Percentiles rank a stretch among this genome's conserved stretches.
Conservation (phyloP, 2,888 invertebrate species). For the Plagiodera versicolora region DNA sequence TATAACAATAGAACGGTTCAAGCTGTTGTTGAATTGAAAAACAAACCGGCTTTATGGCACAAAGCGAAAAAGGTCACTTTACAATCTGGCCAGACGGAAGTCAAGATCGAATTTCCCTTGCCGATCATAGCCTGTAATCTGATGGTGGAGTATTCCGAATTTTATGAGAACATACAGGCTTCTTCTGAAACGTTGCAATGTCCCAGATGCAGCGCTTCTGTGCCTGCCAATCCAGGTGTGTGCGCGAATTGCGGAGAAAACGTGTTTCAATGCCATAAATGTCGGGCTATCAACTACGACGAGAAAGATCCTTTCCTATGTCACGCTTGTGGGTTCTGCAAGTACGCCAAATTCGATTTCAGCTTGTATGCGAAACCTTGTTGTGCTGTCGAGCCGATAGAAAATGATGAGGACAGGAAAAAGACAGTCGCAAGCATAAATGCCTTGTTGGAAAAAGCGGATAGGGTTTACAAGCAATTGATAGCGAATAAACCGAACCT, state of each 20-base stretch:
- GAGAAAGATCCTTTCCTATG: conserved; percentile 99
- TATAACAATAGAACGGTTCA: conserved; percentile 96
- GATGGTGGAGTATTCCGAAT: conserved; percentile 98
- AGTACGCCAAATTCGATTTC: conserved; percentile 98
- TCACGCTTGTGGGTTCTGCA: conserved; percentile 98
- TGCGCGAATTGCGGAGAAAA: conserved; percentile 98
- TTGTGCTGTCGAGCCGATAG: conserved; percentile 96
- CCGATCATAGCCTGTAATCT: conserved; percentile 97
- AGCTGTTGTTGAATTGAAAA: conserved; percentile 96
- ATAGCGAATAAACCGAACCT: conserved; percentile 87
- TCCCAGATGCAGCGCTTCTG: conserved; percentile 86
- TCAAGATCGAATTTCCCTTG: conserved; percentile 94
- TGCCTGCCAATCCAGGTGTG: conserved; percentile 96
- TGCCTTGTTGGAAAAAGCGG: conserved; percentile 88
- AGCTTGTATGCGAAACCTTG: conserved; percentile 88
- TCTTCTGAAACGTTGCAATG: conserved; percentile 76
- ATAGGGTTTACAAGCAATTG: conserved; percentile 88
- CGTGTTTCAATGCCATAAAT: conserved; percentile 98
- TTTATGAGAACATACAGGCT: conserved; percentile 93
- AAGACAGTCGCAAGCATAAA: conserved; percentile 93
- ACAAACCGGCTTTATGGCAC: conserved; percentile 95
- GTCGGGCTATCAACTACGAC: conserved; percentile 97
- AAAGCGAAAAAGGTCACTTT: conserved; percentile 91
- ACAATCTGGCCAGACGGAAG: conserved; percentile 90
- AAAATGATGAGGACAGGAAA: conserved; percentile 94